phyloP scores from a whole-genome alignment of 2,797 vertebrate species.

The Remorina albescens region DNA sequence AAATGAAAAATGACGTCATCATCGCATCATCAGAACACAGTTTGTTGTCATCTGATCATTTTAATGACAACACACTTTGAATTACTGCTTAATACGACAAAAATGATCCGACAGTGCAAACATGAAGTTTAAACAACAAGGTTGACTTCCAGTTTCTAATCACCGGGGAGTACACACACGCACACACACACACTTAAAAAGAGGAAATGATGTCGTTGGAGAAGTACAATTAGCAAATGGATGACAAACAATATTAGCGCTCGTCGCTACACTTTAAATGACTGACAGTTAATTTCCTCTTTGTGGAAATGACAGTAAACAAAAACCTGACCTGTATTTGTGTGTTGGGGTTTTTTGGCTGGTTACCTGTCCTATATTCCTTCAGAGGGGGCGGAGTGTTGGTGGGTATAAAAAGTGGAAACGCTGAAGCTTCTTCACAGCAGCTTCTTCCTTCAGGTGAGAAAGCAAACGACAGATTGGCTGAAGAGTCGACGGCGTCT shows the following conservation, averaged over 20 bases:
- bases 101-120: neutral
- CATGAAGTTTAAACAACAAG: constrained; percentile 11
- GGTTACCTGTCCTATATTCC: constrained; percentile 74
- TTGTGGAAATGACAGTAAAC: constrained; percentile 64
- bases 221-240: neutral
- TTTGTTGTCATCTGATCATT: too few relatives aligned
- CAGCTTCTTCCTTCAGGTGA: constrained; percentile 61
- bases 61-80: too few relatives aligned
- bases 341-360: constrained; percentile 59
- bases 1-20: too few relatives aligned
- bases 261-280: constrained; percentile 14
- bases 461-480: constrained; percentile 11
- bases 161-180: constrained; percentile 1
- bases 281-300: constrained; percentile 64
- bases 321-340: constrained; percentile 43
- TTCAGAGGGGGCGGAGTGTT: constrained; percentile 59
- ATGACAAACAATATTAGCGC: constrained; percentile 5
- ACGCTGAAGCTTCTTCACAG: constrained; percentile 28
- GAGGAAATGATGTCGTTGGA: constrained; percentile 39
- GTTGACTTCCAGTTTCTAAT: constrained; percentile 25
- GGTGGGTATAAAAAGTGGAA: constrained; percentile 59
- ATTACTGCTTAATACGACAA: too few relatives aligned
- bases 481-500: too few relatives aligned
- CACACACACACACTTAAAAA: neutral
- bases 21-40: too few relatives aligned